phyloP scores from a whole-genome alignment of 2,113 vertebrate species.

The Hymenochirus boettgeri region DNA sequence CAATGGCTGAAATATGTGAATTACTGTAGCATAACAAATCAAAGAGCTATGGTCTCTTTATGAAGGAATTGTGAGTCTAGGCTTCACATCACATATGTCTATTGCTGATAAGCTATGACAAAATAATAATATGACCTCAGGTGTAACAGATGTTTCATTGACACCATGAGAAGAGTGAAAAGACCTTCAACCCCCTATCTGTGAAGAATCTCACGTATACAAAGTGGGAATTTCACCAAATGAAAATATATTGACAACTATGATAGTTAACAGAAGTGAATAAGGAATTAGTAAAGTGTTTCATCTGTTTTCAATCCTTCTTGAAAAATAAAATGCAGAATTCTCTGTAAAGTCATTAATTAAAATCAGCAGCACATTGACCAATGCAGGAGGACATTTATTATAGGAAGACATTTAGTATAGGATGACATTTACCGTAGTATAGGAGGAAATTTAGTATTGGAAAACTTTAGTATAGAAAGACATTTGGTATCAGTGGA shows the following conservation, averaged over 20 bases:
- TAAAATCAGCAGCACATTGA: background rate
- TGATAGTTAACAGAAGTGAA: slow-evolving; percentile 22
- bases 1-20: background rate
- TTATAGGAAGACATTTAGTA: background rate
- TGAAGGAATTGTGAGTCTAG: background rate
- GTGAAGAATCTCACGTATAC: slow-evolving; percentile 24
- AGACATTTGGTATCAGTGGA: background rate
- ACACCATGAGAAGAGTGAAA: slow-evolving; percentile 12
- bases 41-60: background rate
- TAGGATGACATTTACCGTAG: background rate
- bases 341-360: background rate
- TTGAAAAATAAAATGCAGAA: background rate
- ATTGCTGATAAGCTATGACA: slow-evolving; percentile 24
- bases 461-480: background rate
- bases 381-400: background rate
- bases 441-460: background rate
- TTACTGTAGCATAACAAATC: slow-evolving; percentile 15
- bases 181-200: slow-evolving; percentile 28
- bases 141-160: slow-evolving; percentile 25
- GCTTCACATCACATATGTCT: slow-evolving; percentile 6
- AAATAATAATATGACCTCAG: slow-evolving; percentile 32
- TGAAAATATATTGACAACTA: slow-evolving; percentile 13
- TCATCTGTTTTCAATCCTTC: slow-evolving; percentile 20
- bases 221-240: slow-evolving; percentile 6
- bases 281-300: background rate